Percentiles rank a stretch among this genome's conserved stretches.
Conservation (phyloP, 2,113 vertebrate species). For the Suncus etruscus region DNA sequence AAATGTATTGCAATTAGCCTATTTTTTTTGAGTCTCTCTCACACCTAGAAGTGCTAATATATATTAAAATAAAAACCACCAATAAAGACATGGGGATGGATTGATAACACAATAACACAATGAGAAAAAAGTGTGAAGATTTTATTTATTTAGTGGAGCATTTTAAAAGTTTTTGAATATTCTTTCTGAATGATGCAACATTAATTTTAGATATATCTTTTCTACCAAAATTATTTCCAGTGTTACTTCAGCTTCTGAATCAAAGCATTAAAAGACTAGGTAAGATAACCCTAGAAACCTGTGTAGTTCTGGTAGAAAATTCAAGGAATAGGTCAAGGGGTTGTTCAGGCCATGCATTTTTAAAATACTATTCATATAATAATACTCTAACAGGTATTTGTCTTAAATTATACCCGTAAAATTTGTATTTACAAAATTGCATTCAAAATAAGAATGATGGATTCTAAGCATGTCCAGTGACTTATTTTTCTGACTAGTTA, state of each 20-base stretch:
- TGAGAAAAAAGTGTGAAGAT: not conserved
- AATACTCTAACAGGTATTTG: not conserved
- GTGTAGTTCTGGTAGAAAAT: not conserved
- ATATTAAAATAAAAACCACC: not conserved
- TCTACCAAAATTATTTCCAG: constrained; percentile 13
- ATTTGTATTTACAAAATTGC: not conserved
- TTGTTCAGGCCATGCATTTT: not conserved
- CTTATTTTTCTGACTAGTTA: constrained; percentile 18
- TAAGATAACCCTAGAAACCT: not conserved
- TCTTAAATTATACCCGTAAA: not conserved
- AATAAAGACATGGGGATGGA: not conserved
- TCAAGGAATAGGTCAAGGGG: not conserved
- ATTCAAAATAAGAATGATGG: not conserved
- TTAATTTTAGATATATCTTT: constrained; percentile 10
- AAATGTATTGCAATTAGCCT: not conserved
- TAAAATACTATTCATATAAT: not conserved
- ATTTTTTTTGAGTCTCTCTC: not conserved
- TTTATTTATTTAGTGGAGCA: not conserved
- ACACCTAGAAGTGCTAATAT: not conserved
- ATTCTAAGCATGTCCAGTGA: not conserved
- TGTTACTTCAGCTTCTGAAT: not conserved
- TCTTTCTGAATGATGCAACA: not conserved
- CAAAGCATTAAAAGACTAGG: not conserved
- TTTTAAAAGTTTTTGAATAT: not conserved
- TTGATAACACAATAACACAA: not conserved